Conservation (phyloP, 2,797 vertebrate genomes). For the Crocodylus rhombifer region DNA sequence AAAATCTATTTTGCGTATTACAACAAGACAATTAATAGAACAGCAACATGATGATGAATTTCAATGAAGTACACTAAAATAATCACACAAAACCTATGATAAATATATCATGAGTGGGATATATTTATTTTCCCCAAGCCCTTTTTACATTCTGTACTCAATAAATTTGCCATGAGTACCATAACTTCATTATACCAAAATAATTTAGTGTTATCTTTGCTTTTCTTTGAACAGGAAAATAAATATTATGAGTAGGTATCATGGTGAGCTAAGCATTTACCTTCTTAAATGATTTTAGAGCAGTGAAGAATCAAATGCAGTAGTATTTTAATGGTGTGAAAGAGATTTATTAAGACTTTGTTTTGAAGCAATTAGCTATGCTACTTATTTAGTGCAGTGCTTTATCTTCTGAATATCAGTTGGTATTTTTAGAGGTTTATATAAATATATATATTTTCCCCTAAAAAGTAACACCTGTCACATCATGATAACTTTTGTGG, state of each 20-base stretch:
- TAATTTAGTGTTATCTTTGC: slow-evolving; percentile 68
- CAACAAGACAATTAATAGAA: neutral
- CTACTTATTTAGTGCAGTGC: neutral
- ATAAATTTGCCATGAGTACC: slow-evolving; percentile 18
- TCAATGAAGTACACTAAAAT: neutral
- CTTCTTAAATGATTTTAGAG: slow-evolving; percentile 71
- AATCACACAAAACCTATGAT: neutral
- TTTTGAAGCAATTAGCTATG: slow-evolving; percentile 19
- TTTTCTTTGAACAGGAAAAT: slow-evolving; percentile 64
- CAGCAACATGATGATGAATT: neutral
- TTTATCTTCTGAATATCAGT: slow-evolving; percentile 21
- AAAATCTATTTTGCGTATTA: neutral
- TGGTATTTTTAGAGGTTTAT: slow-evolving; percentile 29
- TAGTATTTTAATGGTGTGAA: slow-evolving; percentile 51
- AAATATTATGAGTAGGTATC: slow-evolving; percentile 61
- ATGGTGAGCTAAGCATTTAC: slow-evolving; percentile 68
- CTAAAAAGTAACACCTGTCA: slow-evolving; percentile 11
- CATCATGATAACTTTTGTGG: neutral
- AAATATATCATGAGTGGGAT: neutral
- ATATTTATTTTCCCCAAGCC: slow-evolving; percentile 28
- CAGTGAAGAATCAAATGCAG: slow-evolving; percentile 35
- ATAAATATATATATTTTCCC: neutral
- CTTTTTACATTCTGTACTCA: slow-evolving; percentile 37
- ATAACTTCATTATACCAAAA: slow-evolving; percentile 6
- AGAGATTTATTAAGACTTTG: slow-evolving; percentile 58